These are phyloP conservation scores for Drosophila kambysellisi DNA, from an alignment of 2,888 invertebrate species.

Conservation along the genomic window DNA sequence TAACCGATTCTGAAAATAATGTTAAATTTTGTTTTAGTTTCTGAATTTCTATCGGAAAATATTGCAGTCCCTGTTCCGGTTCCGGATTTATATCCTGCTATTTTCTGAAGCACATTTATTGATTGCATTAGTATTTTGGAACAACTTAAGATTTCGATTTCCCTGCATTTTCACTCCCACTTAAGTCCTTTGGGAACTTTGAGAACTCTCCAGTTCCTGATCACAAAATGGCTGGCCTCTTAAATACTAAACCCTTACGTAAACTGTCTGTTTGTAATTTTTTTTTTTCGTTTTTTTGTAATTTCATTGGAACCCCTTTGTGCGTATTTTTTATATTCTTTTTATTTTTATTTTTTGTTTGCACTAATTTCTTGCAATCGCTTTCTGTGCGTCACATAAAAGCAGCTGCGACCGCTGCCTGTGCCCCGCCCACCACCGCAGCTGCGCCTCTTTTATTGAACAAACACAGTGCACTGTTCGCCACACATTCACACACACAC, in stretches of 20 bases:
- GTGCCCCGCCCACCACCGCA: background rate
- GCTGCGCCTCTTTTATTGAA: background rate
- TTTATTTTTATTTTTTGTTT: background rate
- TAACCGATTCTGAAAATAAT: background rate
- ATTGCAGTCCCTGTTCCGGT: background rate
- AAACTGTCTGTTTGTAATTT: background rate
- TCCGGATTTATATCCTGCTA: background rate
- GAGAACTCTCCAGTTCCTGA: too few species aligned
- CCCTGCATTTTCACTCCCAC: background rate
- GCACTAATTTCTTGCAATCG: constrained; percentile 20
- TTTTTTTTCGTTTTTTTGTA: background rate
- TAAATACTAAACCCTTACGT: background rate
- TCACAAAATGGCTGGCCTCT: background rate
- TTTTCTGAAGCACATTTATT: background rate
- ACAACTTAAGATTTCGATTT: background rate
- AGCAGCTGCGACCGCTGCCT: constrained; percentile 22
- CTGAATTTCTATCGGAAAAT: background rate
- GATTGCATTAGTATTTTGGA: background rate
- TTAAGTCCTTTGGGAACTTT: background rate
- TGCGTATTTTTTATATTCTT: background rate
- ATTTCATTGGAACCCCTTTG: constrained; percentile 8
- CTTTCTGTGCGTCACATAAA: constrained; percentile 16
- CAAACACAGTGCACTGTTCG: constrained; percentile 52
- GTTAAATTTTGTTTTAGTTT: background rate
- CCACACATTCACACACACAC: constrained; percentile 9